Conservation (phyloP, 2,888 invertebrate species). For the Drosophila flavopinicola region DNA sequence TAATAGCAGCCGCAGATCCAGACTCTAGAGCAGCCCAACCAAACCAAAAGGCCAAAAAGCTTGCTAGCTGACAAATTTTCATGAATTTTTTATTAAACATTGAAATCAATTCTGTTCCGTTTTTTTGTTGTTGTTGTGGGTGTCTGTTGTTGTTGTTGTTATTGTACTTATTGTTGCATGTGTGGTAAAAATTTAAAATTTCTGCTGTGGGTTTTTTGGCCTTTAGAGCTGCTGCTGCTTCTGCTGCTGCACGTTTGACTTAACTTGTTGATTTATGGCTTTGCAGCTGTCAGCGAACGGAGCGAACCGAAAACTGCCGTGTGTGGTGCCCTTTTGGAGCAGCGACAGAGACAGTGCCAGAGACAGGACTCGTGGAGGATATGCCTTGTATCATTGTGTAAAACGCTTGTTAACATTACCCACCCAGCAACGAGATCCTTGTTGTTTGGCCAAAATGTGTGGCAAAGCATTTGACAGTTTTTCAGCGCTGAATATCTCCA, state of each 20-base stretch:
- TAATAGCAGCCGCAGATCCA: constrained; percentile 66
- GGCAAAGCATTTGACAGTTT: constrained; percentile 56
- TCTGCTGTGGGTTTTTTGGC: constrained; percentile 53
- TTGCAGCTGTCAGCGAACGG: constrained; percentile 68
- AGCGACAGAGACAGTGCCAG: too few species aligned
- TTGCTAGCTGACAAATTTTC: constrained; percentile 78
- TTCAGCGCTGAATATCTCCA: constrained; percentile 37
- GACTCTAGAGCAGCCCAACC: constrained; percentile 2
- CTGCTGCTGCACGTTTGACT: constrained; percentile 75
- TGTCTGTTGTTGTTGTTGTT: constrained; percentile 19
- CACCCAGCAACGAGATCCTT: constrained; percentile 39
- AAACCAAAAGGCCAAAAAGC: constrained; percentile 43
- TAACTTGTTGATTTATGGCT: constrained; percentile 81
- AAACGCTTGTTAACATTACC: constrained; percentile 78
- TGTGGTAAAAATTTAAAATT: constrained; percentile 63
- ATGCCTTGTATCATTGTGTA: constrained; percentile 70
- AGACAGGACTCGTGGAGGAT: constrained; percentile 33
- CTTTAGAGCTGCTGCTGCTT: constrained; percentile 63
- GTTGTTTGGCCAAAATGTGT: constrained; percentile 37
- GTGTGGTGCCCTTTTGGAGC: constrained; percentile 34
- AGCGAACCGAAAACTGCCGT: constrained; percentile 61
- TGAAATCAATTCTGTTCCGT: constrained; percentile 76
- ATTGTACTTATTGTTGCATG: constrained; percentile 41
- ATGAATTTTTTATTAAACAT: constrained; percentile 81
- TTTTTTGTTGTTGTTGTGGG: constrained; percentile 29